A percentile compares a stretch with the other conserved stretches of the same genome.
phyloP scores from a whole-genome alignment of 2,888 invertebrate genomes.

The Brenthis daphne region DNA sequence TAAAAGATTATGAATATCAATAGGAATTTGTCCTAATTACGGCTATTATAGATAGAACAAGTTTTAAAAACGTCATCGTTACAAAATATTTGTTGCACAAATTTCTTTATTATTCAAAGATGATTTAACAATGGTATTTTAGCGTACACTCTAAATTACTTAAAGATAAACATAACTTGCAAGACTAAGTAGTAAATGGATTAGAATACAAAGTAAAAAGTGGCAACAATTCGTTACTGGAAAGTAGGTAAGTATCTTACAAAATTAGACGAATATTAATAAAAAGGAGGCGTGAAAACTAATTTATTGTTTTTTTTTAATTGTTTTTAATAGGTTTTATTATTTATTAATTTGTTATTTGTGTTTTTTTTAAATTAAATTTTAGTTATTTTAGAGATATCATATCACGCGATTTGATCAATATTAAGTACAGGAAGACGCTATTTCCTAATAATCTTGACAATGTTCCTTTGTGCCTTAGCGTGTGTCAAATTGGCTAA shows the following conservation, averaged over 20 bases:
- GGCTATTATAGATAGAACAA: no score
- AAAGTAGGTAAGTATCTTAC: slow-evolving; percentile 6
- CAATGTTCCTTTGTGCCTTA: slow-evolving; percentile 53
- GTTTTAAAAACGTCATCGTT: no score
- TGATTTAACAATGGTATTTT: no score
- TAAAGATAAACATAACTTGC: neutral
- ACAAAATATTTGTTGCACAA: no score
- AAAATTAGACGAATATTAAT: neutral
- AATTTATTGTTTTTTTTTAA: no score
- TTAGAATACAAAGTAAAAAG: slow-evolving; percentile 8
- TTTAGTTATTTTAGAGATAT: neutral
- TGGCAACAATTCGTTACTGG: neutral
- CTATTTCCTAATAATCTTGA: slow-evolving; percentile 45
- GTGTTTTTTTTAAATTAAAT: no score
- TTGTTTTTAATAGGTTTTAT: no score
- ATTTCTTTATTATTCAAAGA: no score
- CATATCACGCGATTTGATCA: slow-evolving; percentile 11
- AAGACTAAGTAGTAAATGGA: slow-evolving; percentile 4
- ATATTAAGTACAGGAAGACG: slow-evolving; percentile 41
- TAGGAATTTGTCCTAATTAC: no score
- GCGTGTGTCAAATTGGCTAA: slow-evolving; percentile 58
- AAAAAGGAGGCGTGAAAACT: neutral
- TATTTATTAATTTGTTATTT: no score
- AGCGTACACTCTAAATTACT: neutral
- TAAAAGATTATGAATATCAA: no score